Percentiles rank a stretch among this genome's conserved stretches.
phyloP scores from a whole-genome alignment of 2,113 vertebrate species.

The Phrynocephalus versicolor region DNA sequence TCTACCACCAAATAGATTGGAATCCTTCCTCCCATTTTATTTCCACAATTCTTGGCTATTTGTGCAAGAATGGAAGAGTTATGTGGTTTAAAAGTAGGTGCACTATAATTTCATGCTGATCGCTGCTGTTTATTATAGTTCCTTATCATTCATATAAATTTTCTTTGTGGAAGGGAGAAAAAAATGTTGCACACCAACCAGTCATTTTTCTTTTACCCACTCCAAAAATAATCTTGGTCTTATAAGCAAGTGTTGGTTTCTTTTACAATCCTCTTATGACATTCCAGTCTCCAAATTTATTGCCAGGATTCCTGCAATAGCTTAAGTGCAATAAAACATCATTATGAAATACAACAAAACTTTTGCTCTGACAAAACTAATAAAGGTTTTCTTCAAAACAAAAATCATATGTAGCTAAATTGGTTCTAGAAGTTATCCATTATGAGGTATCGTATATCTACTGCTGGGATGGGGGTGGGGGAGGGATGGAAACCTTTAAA shows the following conservation, averaged over 20 bases:
- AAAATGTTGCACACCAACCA: slow-evolving; percentile 2
- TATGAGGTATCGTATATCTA: not conserved
- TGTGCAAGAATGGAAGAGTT: not conserved
- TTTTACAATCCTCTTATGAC: slow-evolving; percentile 17
- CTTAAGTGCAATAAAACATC: slow-evolving; percentile 15
- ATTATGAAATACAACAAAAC: slow-evolving; percentile 2
- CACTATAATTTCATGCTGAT: not conserved
- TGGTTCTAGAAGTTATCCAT: slow-evolving; percentile 34
- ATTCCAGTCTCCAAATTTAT: not conserved
- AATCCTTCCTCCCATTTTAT: slow-evolving; percentile 7
- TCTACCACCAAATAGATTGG: not conserved
- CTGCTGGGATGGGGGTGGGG: not conserved
- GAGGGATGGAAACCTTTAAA: not conserved
- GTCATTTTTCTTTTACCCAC: slow-evolving; percentile 19
- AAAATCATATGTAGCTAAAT: slow-evolving; percentile 12
- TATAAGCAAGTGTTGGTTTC: slow-evolving; percentile 25
- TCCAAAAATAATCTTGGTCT: slow-evolving; percentile 6
- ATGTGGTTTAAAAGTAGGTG: not conserved
- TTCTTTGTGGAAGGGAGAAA: not conserved
- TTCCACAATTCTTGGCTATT: slow-evolving; percentile 10
- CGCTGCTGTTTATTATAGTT: slow-evolving; percentile 9
- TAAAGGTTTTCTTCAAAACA: slow-evolving; percentile 15
- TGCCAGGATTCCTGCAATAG: slow-evolving; percentile 20
- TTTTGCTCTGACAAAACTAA: slow-evolving; percentile 25
- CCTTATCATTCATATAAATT: slow-evolving; percentile 23